Percentiles rank a stretch among this genome's conserved stretches.
These are phyloP conservation scores for Semicossyphus pulcher DNA, from an alignment of 2,113 vertebrate genomes.

Conservation along the genomic window DNA sequence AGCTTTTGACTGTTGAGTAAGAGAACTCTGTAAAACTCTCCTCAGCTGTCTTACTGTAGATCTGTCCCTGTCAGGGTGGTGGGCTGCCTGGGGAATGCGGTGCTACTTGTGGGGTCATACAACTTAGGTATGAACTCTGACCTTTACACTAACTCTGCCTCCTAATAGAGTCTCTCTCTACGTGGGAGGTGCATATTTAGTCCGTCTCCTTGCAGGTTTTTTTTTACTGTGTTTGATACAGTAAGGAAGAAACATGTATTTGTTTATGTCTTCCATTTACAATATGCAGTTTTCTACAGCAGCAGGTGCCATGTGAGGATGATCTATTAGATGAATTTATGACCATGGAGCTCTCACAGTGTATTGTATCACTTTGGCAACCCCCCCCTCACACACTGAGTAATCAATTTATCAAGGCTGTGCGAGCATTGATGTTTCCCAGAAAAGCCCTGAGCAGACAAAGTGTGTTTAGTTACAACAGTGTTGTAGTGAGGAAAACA, in stretches of 20 bases:
- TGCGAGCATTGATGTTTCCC: constrained; percentile 45
- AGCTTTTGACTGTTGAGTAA: neutral
- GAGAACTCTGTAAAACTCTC: neutral
- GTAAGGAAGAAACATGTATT: constrained; percentile 17
- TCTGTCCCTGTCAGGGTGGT: constrained; percentile 29
- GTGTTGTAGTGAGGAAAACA: constrained; percentile 60
- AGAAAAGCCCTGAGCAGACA: constrained; percentile 23
- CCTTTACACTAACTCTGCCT: constrained; percentile 52
- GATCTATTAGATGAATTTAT: constrained; percentile 20
- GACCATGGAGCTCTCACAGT: constrained; percentile 31
- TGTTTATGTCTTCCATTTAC: constrained; percentile 49
- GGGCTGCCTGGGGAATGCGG: constrained; percentile 61
- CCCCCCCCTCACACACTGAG: neutral
- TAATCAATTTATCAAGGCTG: constrained; percentile 31
- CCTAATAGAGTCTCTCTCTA: constrained; percentile 36
- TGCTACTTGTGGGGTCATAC: constrained; percentile 68
- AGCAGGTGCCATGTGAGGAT: constrained; percentile 29
- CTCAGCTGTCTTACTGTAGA: constrained; percentile 21
- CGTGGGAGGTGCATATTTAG: constrained; percentile 5
- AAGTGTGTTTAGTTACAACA: constrained; percentile 57
- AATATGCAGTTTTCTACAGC: constrained; percentile 48
- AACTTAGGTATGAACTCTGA: constrained; percentile 55
- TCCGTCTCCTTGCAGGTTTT: neutral
- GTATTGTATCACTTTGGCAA: constrained; percentile 30
- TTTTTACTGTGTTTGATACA: constrained; percentile 35